Conservation (phyloP, 2,888 invertebrate species). For the Chydorus sphaericus region DNA sequence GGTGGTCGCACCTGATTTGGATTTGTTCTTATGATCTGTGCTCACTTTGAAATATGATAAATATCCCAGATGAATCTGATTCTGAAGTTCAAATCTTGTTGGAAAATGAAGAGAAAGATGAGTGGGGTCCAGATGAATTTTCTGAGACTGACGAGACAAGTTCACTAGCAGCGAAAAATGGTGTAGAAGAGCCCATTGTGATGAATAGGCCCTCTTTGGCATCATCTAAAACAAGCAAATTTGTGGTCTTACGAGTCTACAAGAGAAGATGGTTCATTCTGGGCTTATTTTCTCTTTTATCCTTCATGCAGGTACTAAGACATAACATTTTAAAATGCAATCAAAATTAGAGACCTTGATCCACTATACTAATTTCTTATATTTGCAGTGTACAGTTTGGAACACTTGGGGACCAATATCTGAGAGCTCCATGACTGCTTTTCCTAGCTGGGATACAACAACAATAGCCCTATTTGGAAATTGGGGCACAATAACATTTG, state of each 20-base stretch:
- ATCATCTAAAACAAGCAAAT: neutral
- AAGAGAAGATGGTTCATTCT: slow-evolving; percentile 17
- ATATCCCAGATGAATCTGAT: neutral
- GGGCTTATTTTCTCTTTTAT: slow-evolving; percentile 16
- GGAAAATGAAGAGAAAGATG: neutral
- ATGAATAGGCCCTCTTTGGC: too few relatives aligned
- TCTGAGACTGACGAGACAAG: neutral
- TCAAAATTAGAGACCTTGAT: neutral
- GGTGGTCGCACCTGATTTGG: too few relatives aligned
- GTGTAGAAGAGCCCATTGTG: neutral
- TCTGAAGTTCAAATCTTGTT: neutral
- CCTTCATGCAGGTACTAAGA: slow-evolving; percentile 15
- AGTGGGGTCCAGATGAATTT: neutral
- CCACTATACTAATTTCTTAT: too few relatives aligned
- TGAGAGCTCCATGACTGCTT: slow-evolving; percentile 12
- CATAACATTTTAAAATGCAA: neutral
- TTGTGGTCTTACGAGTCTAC: slow-evolving; percentile 9
- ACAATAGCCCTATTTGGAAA: slow-evolving; percentile 16
- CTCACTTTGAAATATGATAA: too few relatives aligned
- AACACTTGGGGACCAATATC: slow-evolving; percentile 15
- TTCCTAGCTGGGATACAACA: slow-evolving; percentile 13
- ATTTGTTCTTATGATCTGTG: too few relatives aligned
- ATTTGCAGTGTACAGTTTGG: slow-evolving; percentile 15
- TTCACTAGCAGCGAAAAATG: neutral
- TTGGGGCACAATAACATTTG: slow-evolving; percentile 17